Conservation (phyloP, 2,113 vertebrate genomes). For the Cyanistes caeruleus region DNA sequence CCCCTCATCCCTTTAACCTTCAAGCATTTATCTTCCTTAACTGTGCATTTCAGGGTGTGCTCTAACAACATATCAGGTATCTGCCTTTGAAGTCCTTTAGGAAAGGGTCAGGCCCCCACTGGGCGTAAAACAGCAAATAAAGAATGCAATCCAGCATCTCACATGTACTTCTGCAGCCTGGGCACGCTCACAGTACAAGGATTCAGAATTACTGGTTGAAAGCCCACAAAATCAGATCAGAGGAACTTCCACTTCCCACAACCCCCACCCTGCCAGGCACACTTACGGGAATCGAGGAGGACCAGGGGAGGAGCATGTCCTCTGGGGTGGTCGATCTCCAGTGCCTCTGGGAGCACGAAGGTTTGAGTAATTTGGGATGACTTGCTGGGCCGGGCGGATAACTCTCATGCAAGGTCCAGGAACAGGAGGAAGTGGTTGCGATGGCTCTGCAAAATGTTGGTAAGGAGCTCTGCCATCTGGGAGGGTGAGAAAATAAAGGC, state of each 20-base stretch:
- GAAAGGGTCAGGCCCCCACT: background rate
- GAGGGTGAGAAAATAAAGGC: constrained; percentile 47
- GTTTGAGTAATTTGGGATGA: constrained; percentile 62
- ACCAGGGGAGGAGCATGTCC: constrained; percentile 5
- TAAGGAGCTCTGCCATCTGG: constrained; percentile 54
- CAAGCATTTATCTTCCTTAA: constrained; percentile 26
- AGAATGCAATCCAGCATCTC: background rate
- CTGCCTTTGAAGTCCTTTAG: background rate
- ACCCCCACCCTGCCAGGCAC: background rate
- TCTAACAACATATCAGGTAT: background rate
- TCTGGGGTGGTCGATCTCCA: constrained; percentile 1
- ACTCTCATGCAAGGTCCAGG: constrained; percentile 46
- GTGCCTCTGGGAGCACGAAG: constrained; percentile 3
- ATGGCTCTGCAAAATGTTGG: constrained; percentile 23
- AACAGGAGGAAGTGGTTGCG: constrained; percentile 14
- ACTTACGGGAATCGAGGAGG: constrained; percentile 61
- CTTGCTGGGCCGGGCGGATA: constrained; percentile 28
- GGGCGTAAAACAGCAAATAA: background rate
- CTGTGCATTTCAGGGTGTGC: background rate
- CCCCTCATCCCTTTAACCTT: constrained; percentile 18
- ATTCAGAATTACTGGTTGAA: background rate
- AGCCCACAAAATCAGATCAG: background rate
- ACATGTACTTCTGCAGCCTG: background rate
- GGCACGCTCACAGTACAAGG: background rate
- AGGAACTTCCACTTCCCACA: background rate